Conservation (phyloP, 2,888 invertebrate genomes). For the Zaprionus obscuricornis region DNA sequence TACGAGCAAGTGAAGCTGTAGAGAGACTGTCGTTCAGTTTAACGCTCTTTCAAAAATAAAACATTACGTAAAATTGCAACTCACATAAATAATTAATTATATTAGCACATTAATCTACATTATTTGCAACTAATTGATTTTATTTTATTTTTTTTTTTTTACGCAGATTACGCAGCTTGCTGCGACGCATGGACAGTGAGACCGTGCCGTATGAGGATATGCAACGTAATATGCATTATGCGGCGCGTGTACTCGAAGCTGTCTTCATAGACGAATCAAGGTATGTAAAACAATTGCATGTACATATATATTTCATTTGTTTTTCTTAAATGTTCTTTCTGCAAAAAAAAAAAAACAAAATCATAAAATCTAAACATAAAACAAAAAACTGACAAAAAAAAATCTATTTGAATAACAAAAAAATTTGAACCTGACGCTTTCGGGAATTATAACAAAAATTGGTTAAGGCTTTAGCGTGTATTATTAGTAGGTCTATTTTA, state of each 20-base stretch:
- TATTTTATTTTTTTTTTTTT: constrained; percentile 76
- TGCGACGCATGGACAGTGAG: constrained; percentile 93
- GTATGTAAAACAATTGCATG: constrained; percentile 86
- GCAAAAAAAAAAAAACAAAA: not conserved
- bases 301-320: too few relatives aligned
- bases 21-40: too few relatives aligned
- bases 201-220: constrained; percentile 94
- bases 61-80: too few relatives aligned
- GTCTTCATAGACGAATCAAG: constrained; percentile 97
- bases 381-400: constrained; percentile 27
- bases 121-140: not conserved
- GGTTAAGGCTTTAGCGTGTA: constrained; percentile 67
- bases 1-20: too few relatives aligned
- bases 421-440: constrained; percentile 45
- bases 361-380: constrained; percentile 13
- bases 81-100: too few relatives aligned
- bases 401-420: constrained; percentile 15
- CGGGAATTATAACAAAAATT: constrained; percentile 60
- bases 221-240: constrained; percentile 96
- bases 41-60: too few relatives aligned
- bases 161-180: constrained; percentile 94
- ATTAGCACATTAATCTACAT: too few relatives aligned
- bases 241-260: constrained; percentile 95
- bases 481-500: constrained; percentile 54
- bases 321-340: constrained; percentile 7